Conservation (phyloP, 1,140 invertebrate species). For the Zaprionus kolodkinae region DNA sequence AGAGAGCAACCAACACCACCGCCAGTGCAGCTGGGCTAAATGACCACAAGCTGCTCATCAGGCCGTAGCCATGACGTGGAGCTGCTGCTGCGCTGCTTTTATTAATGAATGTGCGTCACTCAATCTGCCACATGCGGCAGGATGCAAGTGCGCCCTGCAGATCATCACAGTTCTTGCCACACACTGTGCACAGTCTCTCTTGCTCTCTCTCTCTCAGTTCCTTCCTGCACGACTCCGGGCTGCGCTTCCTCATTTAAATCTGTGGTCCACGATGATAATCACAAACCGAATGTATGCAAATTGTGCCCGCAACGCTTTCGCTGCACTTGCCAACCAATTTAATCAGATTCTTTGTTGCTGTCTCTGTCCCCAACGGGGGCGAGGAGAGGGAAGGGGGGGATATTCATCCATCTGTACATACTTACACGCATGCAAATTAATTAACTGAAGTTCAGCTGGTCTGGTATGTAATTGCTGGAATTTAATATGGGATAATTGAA, state of each 20-base stretch:
- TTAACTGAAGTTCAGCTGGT: conserved; percentile 61
- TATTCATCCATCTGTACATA: conserved; percentile 17
- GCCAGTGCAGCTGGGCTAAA: conserved; percentile 30
- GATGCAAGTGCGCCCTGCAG: conserved; percentile 28
- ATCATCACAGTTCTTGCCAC: conserved; percentile 18
- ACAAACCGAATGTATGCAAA: conserved; percentile 79
- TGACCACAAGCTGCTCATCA: conserved; percentile 71
- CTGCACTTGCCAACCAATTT: conserved; percentile 69
- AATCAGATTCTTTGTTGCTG: conserved; percentile 61
- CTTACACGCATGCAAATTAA: conserved; percentile 60
- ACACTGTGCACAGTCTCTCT: not conserved
- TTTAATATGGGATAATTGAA: conserved; percentile 54
- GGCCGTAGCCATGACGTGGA: conserved; percentile 29
- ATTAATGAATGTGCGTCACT: conserved; percentile 70
- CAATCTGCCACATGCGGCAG: conserved; percentile 60
- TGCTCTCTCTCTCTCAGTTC: not conserved
- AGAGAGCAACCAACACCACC: conserved; percentile 20
- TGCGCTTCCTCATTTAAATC: conserved; percentile 67
- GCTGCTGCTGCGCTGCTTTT: conserved; percentile 46
- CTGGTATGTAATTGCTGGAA: conserved; percentile 57
- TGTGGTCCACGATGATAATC: conserved; percentile 74
- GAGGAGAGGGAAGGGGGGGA: too few species aligned
- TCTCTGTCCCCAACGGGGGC: too few species aligned
- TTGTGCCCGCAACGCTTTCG: conserved; percentile 50
- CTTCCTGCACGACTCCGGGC: not conserved